Conservation (phyloP, 1,140 invertebrate genomes). For the Hermetia illucens region DNA sequence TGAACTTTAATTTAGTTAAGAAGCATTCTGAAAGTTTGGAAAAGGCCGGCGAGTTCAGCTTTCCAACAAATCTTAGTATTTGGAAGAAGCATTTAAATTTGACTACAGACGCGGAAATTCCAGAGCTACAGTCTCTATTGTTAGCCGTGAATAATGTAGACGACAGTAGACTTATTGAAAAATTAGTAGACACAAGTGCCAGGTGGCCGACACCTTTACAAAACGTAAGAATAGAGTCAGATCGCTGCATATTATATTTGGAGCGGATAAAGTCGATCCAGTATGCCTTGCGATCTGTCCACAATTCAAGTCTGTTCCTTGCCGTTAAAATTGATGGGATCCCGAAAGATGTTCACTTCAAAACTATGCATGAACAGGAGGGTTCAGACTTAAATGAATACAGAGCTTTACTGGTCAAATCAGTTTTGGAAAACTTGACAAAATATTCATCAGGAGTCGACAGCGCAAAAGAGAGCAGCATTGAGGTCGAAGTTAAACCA, state of each 20-base stretch:
- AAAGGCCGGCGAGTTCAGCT: constrained; percentile 36
- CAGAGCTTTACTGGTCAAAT: too few relatives aligned
- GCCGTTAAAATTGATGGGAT: too few relatives aligned
- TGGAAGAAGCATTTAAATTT: constrained; percentile 32
- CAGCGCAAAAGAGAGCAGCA: constrained; percentile 1
- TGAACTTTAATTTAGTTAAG: constrained; percentile 34
- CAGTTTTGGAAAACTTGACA: too few relatives aligned
- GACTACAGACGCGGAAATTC: constrained; percentile 9
- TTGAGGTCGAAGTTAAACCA: constrained; percentile 8
- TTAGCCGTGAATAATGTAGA: neutral
- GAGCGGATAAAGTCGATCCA: too few relatives aligned
- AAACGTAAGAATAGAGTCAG: constrained; percentile 1
- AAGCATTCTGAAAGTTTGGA: constrained; percentile 32
- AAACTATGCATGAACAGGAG: too few relatives aligned
- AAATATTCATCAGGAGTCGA: too few relatives aligned
- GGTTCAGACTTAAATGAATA: too few relatives aligned
- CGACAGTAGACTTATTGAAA: neutral
- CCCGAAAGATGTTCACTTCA: too few relatives aligned
- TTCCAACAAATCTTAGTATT: constrained; percentile 31
- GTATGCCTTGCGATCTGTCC: too few relatives aligned
- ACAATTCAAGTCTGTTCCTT: too few relatives aligned
- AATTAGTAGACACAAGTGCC: neutral
- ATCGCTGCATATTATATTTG: too few relatives aligned
- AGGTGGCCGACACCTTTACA: too few relatives aligned
- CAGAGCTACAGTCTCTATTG: constrained; percentile 9